Evolutionary conservation across 1,140 invertebrate species (phyloP).

Genomic region (Pseudomyrmex flavicornis): DNA sequence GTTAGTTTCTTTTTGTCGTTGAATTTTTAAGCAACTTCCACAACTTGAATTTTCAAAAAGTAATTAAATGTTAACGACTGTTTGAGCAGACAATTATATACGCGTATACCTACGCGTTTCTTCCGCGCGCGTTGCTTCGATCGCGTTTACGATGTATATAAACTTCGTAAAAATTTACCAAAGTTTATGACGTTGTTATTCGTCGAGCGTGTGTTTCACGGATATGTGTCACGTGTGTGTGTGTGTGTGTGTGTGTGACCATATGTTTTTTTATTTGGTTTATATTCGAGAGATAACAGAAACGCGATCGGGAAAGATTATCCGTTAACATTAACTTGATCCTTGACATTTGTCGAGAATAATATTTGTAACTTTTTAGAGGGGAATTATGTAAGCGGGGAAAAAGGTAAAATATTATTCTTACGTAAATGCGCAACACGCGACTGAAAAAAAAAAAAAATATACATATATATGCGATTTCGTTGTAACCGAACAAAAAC

Average conservation of each 20-base stretch:
- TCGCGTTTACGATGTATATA: not conserved
- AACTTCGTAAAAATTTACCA: slow-evolving; percentile 15
- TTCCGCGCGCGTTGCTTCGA: not conserved
- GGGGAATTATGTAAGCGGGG: too few relatives aligned
- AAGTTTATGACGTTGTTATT: not conserved
- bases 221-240: not conserved
- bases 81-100: too few relatives aligned
- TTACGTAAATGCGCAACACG: not conserved
- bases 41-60: too few relatives aligned
- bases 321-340: slow-evolving; percentile 44
- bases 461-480: too few relatives aligned
- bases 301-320: slow-evolving; percentile 24
- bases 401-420: slow-evolving; percentile 11
- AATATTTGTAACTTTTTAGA: slow-evolving; percentile 1
- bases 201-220: not conserved
- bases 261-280: slow-evolving; percentile 8
- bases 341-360: slow-evolving; percentile 43
- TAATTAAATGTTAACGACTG: too few relatives aligned
- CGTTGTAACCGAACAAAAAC: slow-evolving; percentile 3
- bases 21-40: slow-evolving; percentile 16
- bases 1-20: too few relatives aligned
- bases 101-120: too few relatives aligned
- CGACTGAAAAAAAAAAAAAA: not conserved
- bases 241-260: not conserved
- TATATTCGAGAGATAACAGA: not conserved